A percentile compares a stretch with the other conserved stretches of the same genome.
Evolutionary conservation across 2,888 invertebrate genomes (phyloP).

Genomic region (Cosmorhoe ocellata): DNA sequence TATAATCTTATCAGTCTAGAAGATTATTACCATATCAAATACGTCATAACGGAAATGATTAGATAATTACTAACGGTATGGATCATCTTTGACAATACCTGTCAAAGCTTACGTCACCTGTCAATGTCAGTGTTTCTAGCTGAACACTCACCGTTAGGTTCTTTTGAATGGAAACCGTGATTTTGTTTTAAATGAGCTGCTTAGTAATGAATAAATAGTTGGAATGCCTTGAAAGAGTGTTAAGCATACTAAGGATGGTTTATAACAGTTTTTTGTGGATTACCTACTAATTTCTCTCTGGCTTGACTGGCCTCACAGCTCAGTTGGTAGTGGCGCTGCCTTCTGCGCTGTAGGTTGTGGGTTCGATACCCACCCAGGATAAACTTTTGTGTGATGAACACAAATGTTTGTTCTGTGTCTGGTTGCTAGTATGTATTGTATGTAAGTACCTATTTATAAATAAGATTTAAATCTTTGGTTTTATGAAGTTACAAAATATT

Average conservation of each 20-base stretch:
- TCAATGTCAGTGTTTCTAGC: conserved; percentile 31
- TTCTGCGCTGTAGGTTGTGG: no score
- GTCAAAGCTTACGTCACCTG: conserved; percentile 63
- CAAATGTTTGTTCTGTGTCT: no score
- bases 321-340: no score
- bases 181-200: neutral
- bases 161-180: conserved; percentile 2
- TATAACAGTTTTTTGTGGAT: neutral
- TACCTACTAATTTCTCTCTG: neutral
- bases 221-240: neutral
- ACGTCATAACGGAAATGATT: neutral
- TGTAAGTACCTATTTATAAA: no score
- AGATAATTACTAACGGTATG: conserved; percentile 9
- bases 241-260: neutral
- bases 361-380: no score
- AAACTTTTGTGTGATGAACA: no score
- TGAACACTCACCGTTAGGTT: conserved; percentile 24
- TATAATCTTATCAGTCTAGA: no score
- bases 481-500: no score
- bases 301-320: no score
- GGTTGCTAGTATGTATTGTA: no score
- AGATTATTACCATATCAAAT: no score
- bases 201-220: neutral
- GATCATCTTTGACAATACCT: conserved; percentile 48
- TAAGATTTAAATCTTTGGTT: no score